Base-by-base conservation (phyloP, 2,113 vertebrate species). In the Carassius auratus region DNA sequence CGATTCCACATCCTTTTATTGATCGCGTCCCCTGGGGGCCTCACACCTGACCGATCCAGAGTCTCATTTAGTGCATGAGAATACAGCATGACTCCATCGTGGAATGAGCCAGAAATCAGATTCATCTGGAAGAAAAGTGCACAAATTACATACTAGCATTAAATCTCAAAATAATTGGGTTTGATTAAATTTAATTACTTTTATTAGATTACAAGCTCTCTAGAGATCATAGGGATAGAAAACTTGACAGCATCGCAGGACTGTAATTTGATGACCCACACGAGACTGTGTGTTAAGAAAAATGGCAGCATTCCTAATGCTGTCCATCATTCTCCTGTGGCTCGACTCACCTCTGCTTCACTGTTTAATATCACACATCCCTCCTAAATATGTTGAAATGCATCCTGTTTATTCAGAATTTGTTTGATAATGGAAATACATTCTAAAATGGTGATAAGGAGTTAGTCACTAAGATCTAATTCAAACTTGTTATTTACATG, bases 71-170 rank as follows among this genome's bases (percentile, higher is more conserved):
- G 94, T 74, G 96, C 97, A 76, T 95, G 94, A 26, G 97, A 93
- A 0, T 98, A 99, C 3, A 98, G 92, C 92, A 97, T 94, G 89
- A 98, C 94, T 4, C 96, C 97, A 0, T 99, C 98, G 5, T 99
- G 95, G 95, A 99, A 99, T 57, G 96, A 96, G 73, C 95, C 98
- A 0, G 97, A 96, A 5, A 99, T 97, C 88, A 98, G 93, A 91
- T 99, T 99, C 94, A 96, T 96, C 96, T 97, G 91, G 4, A 9
- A 84, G 9, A 36, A 8, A 55, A 45, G 74, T 1, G 48, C 3
- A 64, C 14, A 62, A 10, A 19, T 33, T 61, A 15, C 30, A 74
- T 55, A 21, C 15, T 19, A 21, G 52, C 10, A 84, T 66, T 36
- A 52, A 50, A 59, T 30, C 6, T 76, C 15, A 21, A 66, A 73